Percentiles rank a stretch among this genome's conserved stretches.
Evolutionary conservation across 2,888 invertebrate species (phyloP).

Genomic region (Platycheirus albimanus): DNA sequence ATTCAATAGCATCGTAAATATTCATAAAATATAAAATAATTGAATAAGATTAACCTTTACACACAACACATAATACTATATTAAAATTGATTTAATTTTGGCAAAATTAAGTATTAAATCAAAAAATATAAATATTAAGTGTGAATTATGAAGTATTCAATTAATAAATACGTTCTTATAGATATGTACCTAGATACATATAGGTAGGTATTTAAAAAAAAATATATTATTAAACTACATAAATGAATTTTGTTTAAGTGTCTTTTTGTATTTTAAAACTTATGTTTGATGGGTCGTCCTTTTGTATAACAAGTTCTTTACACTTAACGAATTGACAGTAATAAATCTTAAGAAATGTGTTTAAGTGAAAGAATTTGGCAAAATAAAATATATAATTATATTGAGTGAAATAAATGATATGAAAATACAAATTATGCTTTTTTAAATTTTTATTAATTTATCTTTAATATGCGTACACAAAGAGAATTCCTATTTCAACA

Average conservation of each 20-base stretch:
- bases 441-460: no score
- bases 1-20: background rate
- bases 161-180: constrained; percentile 9
- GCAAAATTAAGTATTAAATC: background rate
- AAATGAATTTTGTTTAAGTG: constrained; percentile 68
- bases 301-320: constrained; percentile 54
- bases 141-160: background rate
- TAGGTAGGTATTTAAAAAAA: constrained; percentile 15
- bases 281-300: constrained; percentile 41
- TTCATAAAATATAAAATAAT: background rate
- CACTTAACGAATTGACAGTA: constrained; percentile 30
- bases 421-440: background rate
- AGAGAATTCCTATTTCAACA: no score
- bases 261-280: constrained; percentile 60
- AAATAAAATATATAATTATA: constrained; percentile 52
- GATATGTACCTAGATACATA: constrained; percentile 5
- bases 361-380: constrained; percentile 44
- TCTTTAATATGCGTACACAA: no score
- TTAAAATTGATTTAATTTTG: no score
- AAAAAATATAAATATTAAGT: no score
- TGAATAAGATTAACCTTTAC: no score
- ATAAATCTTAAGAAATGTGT: constrained; percentile 11
- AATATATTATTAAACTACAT: constrained; percentile 25
- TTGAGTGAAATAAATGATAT: constrained; percentile 67
- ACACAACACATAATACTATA: no score